Conservation (phyloP, 2,113 vertebrate genomes). For the Paraplagusia blochii region DNA sequence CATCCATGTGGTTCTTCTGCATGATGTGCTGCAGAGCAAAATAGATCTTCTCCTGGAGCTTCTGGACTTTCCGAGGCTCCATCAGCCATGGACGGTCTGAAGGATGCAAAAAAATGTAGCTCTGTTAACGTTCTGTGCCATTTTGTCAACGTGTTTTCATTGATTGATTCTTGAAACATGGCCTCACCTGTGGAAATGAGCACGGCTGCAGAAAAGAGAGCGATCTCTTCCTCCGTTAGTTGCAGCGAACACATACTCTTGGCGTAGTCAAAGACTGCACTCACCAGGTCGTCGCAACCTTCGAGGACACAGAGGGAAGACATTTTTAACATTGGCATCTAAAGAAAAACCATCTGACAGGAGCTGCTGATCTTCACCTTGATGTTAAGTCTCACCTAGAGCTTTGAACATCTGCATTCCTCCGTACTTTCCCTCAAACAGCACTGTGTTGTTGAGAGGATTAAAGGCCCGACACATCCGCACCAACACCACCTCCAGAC, state of each 20-base stretch:
- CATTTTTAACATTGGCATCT: conserved; percentile 1
- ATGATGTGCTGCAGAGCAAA: conserved; percentile 99
- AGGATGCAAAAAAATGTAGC: neutral
- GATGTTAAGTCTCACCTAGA: conserved; percentile 79
- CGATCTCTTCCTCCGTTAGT: conserved; percentile 97
- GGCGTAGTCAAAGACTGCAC: conserved; percentile 96
- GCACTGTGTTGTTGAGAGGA: conserved; percentile 98
- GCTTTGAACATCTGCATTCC: conserved; percentile 99
- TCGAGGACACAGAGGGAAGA: conserved; percentile 31
- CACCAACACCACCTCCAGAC: conserved; percentile 97
- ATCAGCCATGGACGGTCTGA: conserved; percentile 97
- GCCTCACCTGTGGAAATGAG: conserved; percentile 95
- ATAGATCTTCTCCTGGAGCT: conserved; percentile 99
- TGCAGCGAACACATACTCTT: conserved; percentile 97
- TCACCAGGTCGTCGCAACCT: conserved; percentile 98
- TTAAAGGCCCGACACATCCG: conserved; percentile 99
- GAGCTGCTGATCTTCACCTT: no score
- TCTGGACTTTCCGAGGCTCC: conserved; percentile 97
- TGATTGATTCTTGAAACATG: conserved; percentile 5
- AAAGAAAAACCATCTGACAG: no score
- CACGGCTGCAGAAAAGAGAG: conserved; percentile 96
- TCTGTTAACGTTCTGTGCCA: neutral
- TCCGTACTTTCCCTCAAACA: conserved; percentile 99
- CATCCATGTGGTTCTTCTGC: conserved; percentile 99
- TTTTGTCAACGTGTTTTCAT: neutral